Evolutionary conservation across 2,797 vertebrate genomes (phyloP), one percentile per base, ranked within the genome.

Genomic region (Spondyliosoma cantharus): DNA sequence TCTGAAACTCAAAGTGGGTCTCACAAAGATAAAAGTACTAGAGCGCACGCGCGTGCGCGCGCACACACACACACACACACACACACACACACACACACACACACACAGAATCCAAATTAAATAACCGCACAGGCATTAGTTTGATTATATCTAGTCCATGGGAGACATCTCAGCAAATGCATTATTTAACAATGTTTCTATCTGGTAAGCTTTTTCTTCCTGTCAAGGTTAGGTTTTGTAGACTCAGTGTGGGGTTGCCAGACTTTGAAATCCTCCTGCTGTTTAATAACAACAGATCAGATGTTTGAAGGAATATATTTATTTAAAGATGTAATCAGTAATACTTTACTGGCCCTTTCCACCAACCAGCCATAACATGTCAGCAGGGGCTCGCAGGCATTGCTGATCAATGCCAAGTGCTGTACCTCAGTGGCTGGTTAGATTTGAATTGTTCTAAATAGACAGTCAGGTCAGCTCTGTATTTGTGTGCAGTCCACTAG

Each of bases 81-180:
- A 66, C 11, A 32, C 45, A 62, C 15, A 48, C 25, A 74, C n/a
- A n/a, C n/a, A n/a, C n/a, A 32, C 29, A 49, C 25, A 66, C 11
- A 32, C 45, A 62, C 15, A 48, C 25, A 74, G 24, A 67, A 43
- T 1, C 53, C 42, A 50, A 71, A 74, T 48, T 16, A 70, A 37
- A 50, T 27, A 64, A 57, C 42, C 46, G 14, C 13, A 22, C 49
- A 46, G n/a, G 24, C 42, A 57, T 48, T 12, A 32, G 8, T 64
- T 66, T 76, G 29, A 77, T 65, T 49, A 12, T 20, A 74, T 76
- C 27, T 32, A 24, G 48, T 56, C 27, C n/a, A 71, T n/a, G 24
- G 16, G 60, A 60, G 22, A 19, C 19, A 43, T 71, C 12, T 45
- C 27, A 37, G 52, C 29, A 57, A 27, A 78, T 63, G 53, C 42